Evolutionary conservation across 2,888 invertebrate genomes (phyloP).

Genomic region (Stictocephala bisonia): DNA sequence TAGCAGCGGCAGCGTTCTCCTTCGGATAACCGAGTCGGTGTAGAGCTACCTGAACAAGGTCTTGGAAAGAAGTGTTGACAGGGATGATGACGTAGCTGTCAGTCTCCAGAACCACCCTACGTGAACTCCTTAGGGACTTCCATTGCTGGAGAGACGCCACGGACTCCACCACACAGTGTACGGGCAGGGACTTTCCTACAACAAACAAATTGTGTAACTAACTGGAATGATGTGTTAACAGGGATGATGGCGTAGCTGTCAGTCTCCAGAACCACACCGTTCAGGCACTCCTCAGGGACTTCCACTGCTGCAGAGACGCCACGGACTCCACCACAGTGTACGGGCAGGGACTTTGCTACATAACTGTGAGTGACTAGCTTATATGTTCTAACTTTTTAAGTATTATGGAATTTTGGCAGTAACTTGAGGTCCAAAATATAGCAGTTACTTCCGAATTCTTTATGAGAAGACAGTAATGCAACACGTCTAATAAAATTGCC

Average conservation of each 20-base stretch:
- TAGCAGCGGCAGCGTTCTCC: slow-evolving; percentile 85
- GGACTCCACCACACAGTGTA: slow-evolving; percentile 95
- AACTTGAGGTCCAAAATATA: too few relatives aligned
- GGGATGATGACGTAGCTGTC: slow-evolving; percentile 98
- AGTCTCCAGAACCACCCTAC: slow-evolving; percentile 82
- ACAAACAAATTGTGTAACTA: slow-evolving; percentile 61
- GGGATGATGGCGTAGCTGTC: slow-evolving; percentile 98
- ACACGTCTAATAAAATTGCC: too few relatives aligned
- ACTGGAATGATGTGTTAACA: slow-evolving; percentile 66
- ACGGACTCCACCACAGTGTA: slow-evolving; percentile 96
- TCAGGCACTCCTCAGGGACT: slow-evolving; percentile 67
- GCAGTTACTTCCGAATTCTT: too few relatives aligned
- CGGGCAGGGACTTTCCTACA: slow-evolving; percentile 88
- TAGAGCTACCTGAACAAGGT: slow-evolving; percentile 91
- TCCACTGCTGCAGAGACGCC: slow-evolving; percentile 61
- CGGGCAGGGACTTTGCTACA: slow-evolving; percentile 86
- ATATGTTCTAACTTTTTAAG: too few relatives aligned
- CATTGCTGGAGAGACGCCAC: slow-evolving; percentile 66
- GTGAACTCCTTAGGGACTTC: slow-evolving; percentile 65
- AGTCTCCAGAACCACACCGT: slow-evolving; percentile 82
- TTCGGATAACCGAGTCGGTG: slow-evolving; percentile 91
- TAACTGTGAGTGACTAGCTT: too few relatives aligned
- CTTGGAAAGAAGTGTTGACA: slow-evolving; percentile 87
- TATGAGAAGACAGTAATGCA: too few relatives aligned
- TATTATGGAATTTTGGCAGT: too few relatives aligned